Evolutionary conservation across 1,140 invertebrate species (phyloP), one percentile per base, ranked within the genome.

Genomic region (Whitmania pigra): DNA sequence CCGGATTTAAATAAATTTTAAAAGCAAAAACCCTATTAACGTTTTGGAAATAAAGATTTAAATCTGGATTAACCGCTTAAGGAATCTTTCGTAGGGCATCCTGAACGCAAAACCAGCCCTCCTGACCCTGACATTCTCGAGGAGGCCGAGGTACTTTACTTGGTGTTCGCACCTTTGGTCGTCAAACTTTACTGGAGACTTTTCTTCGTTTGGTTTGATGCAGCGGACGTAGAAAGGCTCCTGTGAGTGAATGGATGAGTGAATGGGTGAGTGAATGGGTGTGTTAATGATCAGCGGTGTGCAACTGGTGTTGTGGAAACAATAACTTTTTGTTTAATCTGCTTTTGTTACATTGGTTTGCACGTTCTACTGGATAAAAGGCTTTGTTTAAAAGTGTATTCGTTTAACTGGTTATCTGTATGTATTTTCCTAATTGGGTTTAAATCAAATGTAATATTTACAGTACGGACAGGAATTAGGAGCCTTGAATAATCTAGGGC

Each of bases 51-150:
- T 63, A 1, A 25, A 63, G 0, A 63, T 2, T 18, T 25, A 63
- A 22, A 63, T 5, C 20, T 2, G 25, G 25, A 75, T n/a, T n/a
- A n/a, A 89, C 88, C 89, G 86, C 79, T 88, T 88, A 25, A 91
- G 81, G 85, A 97, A 96, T 77, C 89, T 88, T 78, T 92, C 90
- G 82, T 96, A 97, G 75, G 90, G 87, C 82, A 93, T 91, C 73
- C 94, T 87, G 79, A 93, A 90, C 13, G 91, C 93, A 84, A 96
- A 97, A 0, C 82, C 94, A 67, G 94, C 94, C 80, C 94, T 86
- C 67, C 94, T 86, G 0, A 97, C 94, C 73, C 93, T 85, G 72
- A 97, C 90, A 85, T 97, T 97, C 83, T 97, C 94, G 40, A 96
- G 86, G 5, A 97, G 84, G 5, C 93, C 93, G 11, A 96, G 83